Conservation (phyloP, 2,113 vertebrate species). For the Passer montanus region DNA sequence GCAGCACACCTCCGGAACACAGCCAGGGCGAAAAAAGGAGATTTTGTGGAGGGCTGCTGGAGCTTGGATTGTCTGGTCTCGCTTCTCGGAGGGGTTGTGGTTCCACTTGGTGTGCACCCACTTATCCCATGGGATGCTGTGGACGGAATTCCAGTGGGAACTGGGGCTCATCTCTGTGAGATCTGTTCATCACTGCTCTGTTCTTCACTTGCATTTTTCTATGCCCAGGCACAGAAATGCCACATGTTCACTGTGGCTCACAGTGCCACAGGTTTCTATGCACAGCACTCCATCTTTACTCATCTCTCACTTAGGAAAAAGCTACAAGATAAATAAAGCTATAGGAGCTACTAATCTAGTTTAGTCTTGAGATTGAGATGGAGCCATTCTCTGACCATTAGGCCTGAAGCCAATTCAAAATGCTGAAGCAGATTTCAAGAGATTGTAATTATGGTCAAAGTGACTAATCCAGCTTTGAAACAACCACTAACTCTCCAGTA, state of each 20-base stretch:
- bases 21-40: not conserved
- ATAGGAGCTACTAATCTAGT: not conserved
- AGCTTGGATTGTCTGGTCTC: not conserved
- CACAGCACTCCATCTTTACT: not conserved
- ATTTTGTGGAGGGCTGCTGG: not conserved
- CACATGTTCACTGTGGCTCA: not conserved
- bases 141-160: not conserved
- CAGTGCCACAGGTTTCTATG: not conserved
- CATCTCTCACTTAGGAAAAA: not conserved
- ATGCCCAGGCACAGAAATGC: not conserved
- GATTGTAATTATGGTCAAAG: not conserved
- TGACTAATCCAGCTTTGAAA: conserved; percentile 47
- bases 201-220: not conserved
- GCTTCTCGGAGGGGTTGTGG: not conserved
- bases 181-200: not conserved
- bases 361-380: not conserved
- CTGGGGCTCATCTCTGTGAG: not conserved
- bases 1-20: not conserved
- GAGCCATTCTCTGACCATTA: not conserved
- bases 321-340: not conserved
- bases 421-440: not conserved
- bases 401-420: not conserved
- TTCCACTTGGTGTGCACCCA: not conserved
- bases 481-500: conserved; percentile 18
- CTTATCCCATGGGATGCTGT: not conserved